Base-by-base conservation (phyloP, 2,113 vertebrate genomes). In the Xenus cinereus region DNA sequence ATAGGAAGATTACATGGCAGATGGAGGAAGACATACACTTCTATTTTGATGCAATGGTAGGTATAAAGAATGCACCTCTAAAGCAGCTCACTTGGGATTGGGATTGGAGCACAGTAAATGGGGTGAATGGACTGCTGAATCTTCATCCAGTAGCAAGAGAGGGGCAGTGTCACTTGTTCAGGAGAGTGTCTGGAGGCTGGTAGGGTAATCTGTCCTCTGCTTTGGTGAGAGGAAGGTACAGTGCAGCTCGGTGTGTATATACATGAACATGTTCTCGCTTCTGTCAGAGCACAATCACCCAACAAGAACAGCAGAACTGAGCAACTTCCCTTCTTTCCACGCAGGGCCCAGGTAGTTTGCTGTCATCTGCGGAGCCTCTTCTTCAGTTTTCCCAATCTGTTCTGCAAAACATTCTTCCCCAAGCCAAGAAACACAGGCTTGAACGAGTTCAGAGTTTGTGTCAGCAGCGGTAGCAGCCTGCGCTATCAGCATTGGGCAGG, bases 221-320 rank as follows among this genome's bases (percentile, higher is more conserved):
- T 81, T 45, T 57, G 41, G 30, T 66, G 73, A 69, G n/a, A 81
- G n/a, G 27, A 80, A 67, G 59, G 37, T 51, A 41, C 7, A 37
- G 22, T 26, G 10, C 27, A 59, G 21, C 41, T 45, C 1, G 2
- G 7, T 80, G 4, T 12, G 26, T 26, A 6, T 12, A 8, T 10
- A 12, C 17, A 14, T 0, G 0, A 24, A 16, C 1, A 0, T 9
- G 51, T 59, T 23, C 69, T 81, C 37, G 13, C 66, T 82, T 67
- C 45, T 64, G 30, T 30, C 1, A 81, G 23, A 77, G 30, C 59
- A 69, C 12, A 35, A 32, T 41, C 28, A 62, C 32, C 20, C 90
- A 72, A 20, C 1, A 48, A 67, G n/a, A 46, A 41, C 0, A 46
- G 35, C 30, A 39, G 33, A 85, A 68, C 28, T 27, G 51, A 75